These are phyloP conservation scores for Bolborhynchus lineola DNA, from an alignment of 2,113 vertebrate species.

Conservation along the genomic window DNA sequence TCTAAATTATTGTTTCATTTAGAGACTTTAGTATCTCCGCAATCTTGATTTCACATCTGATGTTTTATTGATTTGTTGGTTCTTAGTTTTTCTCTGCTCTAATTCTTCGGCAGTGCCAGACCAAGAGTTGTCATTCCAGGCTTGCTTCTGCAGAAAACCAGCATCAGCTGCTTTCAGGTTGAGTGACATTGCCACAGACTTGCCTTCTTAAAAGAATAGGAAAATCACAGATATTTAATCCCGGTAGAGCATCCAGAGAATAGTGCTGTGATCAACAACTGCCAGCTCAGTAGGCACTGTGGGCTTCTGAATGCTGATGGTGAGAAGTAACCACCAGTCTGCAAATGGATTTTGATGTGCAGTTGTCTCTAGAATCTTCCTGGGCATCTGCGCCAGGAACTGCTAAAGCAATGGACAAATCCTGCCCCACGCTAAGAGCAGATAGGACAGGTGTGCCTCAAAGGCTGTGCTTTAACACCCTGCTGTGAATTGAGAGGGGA, in stretches of 20 bases:
- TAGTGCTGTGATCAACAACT: neutral
- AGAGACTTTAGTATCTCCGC: neutral
- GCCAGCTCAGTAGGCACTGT: neutral
- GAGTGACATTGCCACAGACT: neutral
- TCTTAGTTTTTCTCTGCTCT: neutral
- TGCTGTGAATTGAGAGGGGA: neutral
- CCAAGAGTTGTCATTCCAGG: neutral
- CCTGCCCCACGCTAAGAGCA: neutral
- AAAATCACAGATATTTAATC: neutral
- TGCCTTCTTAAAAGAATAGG: neutral
- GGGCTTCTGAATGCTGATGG: neutral
- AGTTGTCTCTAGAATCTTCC: neutral
- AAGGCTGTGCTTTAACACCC: neutral
- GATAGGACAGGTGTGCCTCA: neutral
- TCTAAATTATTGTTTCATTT: neutral
- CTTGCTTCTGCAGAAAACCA: neutral
- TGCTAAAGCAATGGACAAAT: neutral
- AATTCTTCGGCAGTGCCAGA: neutral
- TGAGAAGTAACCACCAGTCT: neutral
- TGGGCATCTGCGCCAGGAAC: neutral
- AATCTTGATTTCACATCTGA: neutral
- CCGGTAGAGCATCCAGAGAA: neutral
- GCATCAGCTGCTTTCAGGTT: neutral
- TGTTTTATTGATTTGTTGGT: neutral
- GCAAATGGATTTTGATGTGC: neutral